A percentile compares a stretch with the other conserved stretches of the same genome.
phyloP scores from a whole-genome alignment of 1,140 invertebrate genomes.

The Mya arenaria region DNA sequence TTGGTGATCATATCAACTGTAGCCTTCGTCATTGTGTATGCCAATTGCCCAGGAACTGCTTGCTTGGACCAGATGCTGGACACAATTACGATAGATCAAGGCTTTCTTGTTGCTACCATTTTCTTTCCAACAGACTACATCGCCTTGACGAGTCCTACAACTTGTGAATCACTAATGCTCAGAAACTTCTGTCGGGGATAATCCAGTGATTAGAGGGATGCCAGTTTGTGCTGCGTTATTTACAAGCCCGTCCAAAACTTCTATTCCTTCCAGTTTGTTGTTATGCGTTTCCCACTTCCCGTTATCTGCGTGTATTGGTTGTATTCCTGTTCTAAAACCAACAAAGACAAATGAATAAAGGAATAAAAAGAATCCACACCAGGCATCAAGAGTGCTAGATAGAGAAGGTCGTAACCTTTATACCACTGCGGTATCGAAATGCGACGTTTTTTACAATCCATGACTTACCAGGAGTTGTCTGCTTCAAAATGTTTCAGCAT shows the following conservation, averaged over 20 bases:
- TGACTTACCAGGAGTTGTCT: too few relatives aligned
- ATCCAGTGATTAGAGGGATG: slow-evolving; percentile 83
- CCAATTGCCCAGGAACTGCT: slow-evolving; percentile 87
- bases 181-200: slow-evolving; percentile 86
- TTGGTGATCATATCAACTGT: slow-evolving; percentile 84
- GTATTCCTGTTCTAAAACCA: slow-evolving; percentile 82
- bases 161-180: slow-evolving; percentile 88
- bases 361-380: too few relatives aligned
- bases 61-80: slow-evolving; percentile 88
- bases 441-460: too few relatives aligned
- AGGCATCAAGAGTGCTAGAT: too few relatives aligned
- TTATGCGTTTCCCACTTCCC: slow-evolving; percentile 88
- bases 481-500: too few relatives aligned
- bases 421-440: too few relatives aligned
- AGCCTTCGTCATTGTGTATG: slow-evolving; percentile 86
- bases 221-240: slow-evolving; percentile 91
- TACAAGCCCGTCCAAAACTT: slow-evolving; percentile 88
- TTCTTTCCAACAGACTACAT: slow-evolving; percentile 85
- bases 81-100: slow-evolving; percentile 92
- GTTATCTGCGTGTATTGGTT: slow-evolving; percentile 87
- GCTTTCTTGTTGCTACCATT: slow-evolving; percentile 85
- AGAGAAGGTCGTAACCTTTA: too few relatives aligned
- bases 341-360: too few relatives aligned
- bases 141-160: slow-evolving; percentile 92
- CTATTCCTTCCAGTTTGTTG: slow-evolving; percentile 82